These are phyloP conservation scores for Nomada goodeniana DNA, from an alignment of 2,888 invertebrate genomes.

Conservation along the genomic window DNA sequence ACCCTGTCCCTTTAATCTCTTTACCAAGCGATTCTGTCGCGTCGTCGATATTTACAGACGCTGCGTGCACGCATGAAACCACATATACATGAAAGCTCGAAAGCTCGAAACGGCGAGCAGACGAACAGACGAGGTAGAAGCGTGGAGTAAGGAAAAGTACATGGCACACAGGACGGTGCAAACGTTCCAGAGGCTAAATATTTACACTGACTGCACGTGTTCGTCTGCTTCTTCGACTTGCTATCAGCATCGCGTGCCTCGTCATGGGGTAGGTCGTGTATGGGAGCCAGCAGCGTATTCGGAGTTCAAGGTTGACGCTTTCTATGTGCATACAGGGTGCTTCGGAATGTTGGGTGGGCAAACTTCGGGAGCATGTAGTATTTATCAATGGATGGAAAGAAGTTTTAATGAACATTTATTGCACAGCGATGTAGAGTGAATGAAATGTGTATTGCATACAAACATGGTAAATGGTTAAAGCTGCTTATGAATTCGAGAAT, in stretches of 20 bases:
- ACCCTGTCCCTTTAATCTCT: slow-evolving; percentile 4
- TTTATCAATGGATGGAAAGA: too few relatives aligned
- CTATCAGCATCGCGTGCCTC: slow-evolving; percentile 64
- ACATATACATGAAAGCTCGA: neutral
- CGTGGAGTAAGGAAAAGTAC: slow-evolving; percentile 30
- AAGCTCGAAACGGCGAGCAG: slow-evolving; percentile 11
- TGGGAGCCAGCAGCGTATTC: slow-evolving; percentile 43
- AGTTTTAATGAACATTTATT: too few relatives aligned
- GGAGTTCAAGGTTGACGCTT: slow-evolving; percentile 62
- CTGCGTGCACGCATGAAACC: neutral
- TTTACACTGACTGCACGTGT: slow-evolving; percentile 72
- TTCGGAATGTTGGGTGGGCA: too few relatives aligned
- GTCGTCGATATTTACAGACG: slow-evolving; percentile 28
- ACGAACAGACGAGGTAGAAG: slow-evolving; percentile 14
- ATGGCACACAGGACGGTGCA: slow-evolving; percentile 38
- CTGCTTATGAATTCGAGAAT: too few relatives aligned
- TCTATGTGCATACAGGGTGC: neutral
- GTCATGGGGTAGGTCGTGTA: slow-evolving; percentile 68
- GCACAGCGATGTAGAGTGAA: too few relatives aligned
- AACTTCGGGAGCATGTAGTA: too few relatives aligned
- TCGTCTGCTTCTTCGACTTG: slow-evolving; percentile 61
- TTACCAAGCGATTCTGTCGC: neutral
- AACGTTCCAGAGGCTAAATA: slow-evolving; percentile 72
- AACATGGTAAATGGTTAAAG: too few relatives aligned
- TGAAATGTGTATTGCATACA: too few relatives aligned